Base-by-base conservation (phyloP, 2,113 vertebrate genomes). In the Axis porcinus region DNA sequence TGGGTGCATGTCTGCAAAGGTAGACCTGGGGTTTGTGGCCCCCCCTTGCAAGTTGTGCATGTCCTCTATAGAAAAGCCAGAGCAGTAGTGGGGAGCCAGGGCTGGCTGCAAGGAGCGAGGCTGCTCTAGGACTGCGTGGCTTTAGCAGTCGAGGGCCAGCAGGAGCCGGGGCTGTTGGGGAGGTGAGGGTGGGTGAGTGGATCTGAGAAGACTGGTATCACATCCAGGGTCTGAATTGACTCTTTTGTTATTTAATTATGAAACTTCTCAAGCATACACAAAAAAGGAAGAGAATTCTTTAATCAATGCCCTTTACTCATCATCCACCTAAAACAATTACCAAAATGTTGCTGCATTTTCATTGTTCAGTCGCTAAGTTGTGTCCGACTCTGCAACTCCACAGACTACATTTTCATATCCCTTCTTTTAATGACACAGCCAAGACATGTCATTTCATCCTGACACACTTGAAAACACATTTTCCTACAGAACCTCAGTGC, bases 11-110 rank as follows among this genome's bases (percentile, higher is more conserved):
- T 86, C 81, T 64, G 78, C 83, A 25, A 1, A 3, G 19, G 79
- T 27, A 60, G 43, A 74, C 50, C 16, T 47, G 52, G 33, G 14
- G 12, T 27, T 47, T 74, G 36, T 7, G 21, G 0, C 13, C 19
- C 28, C 21, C 17, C 9, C 15, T 7, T 3, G 23, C 33, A 15
- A 0, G 11, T 70, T 15, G 52, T 14, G 57, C 1, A 1, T 55
- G 36, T 60, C 89, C 57, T n/a, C 43, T 8, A 28, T 12, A 13
- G 79, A 21, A 50, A 86, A 23, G 21, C 30, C 21, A 0, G 10
- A 8, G 21, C n/a, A 8, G 60, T 17, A 17, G 33, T 5, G 14
- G 93, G 86, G 50, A 9, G 28, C 11, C 4, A 9, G 3, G 14
- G 33, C 50, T 5, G 14, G 54, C 36, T 45, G 36, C 74, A 81